phyloP scores from a whole-genome alignment of 2,888 invertebrate species.

The Melikaiella ostensackeni region DNA sequence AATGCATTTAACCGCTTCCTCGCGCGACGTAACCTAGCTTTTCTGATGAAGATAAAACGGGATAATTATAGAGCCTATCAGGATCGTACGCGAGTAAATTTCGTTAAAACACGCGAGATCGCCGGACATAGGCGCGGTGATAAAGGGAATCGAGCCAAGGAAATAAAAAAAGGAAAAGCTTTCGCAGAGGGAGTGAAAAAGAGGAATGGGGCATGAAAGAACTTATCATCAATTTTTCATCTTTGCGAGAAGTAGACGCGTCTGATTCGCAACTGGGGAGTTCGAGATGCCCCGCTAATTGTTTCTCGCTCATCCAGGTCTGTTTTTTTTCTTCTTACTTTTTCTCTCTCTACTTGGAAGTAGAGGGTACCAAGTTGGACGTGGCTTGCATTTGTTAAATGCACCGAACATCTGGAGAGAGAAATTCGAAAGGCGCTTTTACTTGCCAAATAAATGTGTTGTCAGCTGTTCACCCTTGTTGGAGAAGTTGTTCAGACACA shows the following conservation, averaged over 20 bases:
- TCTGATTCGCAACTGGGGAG: conserved; percentile 15
- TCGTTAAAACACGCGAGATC: conserved; percentile 72
- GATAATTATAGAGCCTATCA: conserved; percentile 75
- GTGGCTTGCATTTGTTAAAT: conserved; percentile 37
- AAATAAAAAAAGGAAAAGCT: conserved; percentile 46
- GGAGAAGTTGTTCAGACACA: not conserved
- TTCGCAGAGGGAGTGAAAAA: conserved; percentile 1
- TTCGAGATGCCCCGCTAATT: conserved; percentile 57
- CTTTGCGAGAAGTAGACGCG: conserved; percentile 16
- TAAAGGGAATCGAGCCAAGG: conserved; percentile 63
- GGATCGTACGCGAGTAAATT: conserved; percentile 73
- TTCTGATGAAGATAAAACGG: conserved; percentile 74
- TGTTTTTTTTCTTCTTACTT: not conserved
- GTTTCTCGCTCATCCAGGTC: conserved; percentile 58
- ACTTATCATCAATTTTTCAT: conserved; percentile 38
- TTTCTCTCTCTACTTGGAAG: not conserved
- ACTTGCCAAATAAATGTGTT: conserved; percentile 21
- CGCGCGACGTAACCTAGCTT: conserved; percentile 55
- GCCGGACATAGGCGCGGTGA: conserved; percentile 67
- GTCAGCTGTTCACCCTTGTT: conserved; percentile 3
- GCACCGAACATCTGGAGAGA: conserved; percentile 23
- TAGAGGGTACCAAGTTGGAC: conserved; percentile 21
- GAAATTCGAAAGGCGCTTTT: conserved; percentile 11
- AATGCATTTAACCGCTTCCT: conserved; percentile 58
- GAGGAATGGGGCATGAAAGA: conserved; percentile 14